These are phyloP conservation scores for Panorpa germanica DNA, from an alignment of 2,888 invertebrate species.

Conservation along the genomic window DNA sequence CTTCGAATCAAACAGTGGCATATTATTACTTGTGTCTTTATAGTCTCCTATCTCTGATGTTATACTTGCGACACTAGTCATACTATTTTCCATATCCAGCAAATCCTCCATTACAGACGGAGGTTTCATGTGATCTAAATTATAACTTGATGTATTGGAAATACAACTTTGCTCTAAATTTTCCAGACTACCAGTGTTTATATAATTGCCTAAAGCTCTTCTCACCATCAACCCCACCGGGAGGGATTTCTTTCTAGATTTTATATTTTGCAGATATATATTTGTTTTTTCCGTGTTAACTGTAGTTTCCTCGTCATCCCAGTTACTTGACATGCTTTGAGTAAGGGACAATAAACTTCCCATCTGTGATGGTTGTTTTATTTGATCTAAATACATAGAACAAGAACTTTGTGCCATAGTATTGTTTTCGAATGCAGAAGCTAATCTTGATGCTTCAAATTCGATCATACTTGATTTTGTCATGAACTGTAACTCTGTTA, in stretches of 20 bases:
- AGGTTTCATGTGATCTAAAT: conserved; percentile 65
- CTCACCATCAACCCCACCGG: conserved; percentile 52
- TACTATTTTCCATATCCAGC: conserved; percentile 60
- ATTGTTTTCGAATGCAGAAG: conserved; percentile 27
- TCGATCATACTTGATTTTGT: conserved; percentile 54
- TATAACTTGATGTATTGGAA: conserved; percentile 34
- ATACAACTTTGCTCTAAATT: conserved; percentile 35
- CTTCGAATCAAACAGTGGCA: conserved; percentile 33
- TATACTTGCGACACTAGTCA: conserved; percentile 69
- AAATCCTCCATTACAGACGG: conserved; percentile 64
- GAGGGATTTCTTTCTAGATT: conserved; percentile 44
- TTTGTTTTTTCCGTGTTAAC: conserved; percentile 14
- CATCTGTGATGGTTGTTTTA: conserved; percentile 60
- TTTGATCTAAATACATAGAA: conserved; percentile 51
- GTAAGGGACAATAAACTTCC: conserved; percentile 42
- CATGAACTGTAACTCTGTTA: conserved; percentile 18
- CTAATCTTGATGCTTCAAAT: conserved; percentile 52
- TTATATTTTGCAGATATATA: conserved; percentile 18
- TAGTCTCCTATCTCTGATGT: conserved; percentile 56
- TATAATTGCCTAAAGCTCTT: conserved; percentile 41
- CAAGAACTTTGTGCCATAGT: conserved; percentile 36
- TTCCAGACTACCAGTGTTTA: conserved; percentile 37
- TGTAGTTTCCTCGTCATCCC: conserved; percentile 21
- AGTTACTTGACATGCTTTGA: conserved; percentile 29
- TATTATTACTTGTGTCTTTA: conserved; percentile 23